Percentiles rank a stretch among this genome's conserved stretches.
Conservation (phyloP, 2,797 vertebrate species). For the Lutjanus campechanus region DNA sequence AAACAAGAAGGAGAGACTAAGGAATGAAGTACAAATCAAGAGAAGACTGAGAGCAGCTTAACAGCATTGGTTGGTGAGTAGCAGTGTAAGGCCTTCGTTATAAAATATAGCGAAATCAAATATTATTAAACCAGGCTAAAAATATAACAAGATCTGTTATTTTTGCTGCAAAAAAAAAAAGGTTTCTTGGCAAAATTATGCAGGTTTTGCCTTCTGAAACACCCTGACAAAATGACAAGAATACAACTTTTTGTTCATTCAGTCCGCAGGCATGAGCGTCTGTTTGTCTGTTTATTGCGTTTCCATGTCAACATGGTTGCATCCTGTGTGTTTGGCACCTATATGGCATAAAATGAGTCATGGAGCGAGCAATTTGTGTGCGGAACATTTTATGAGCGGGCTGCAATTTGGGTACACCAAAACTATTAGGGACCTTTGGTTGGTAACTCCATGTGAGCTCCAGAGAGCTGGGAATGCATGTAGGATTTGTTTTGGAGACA, state of each 20-base stretch:
- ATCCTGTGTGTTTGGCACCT: slow-evolving; percentile 73
- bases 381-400: slow-evolving; percentile 78
- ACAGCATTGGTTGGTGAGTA: slow-evolving; percentile 66
- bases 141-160: neutral
- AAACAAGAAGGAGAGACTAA: slow-evolving; percentile 11
- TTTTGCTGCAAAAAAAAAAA: neutral
- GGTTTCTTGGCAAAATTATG: neutral
- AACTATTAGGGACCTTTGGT: slow-evolving; percentile 69
- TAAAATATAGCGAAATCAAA: neutral
- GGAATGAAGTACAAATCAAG: slow-evolving; percentile 26
- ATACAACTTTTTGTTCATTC: neutral
- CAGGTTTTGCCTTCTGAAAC: slow-evolving; percentile 6
- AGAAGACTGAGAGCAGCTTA: slow-evolving; percentile 27
- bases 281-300: slow-evolving; percentile 73
- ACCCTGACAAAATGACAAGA: neutral
- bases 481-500: slow-evolving; percentile 8
- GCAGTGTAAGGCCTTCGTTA: neutral
- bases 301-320: slow-evolving; percentile 71
- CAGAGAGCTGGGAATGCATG: slow-evolving; percentile 23
- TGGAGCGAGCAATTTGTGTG: slow-evolving; percentile 73
- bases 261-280: neutral
- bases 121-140: neutral
- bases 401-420: slow-evolving; percentile 82
- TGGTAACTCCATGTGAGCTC: slow-evolving; percentile 51
- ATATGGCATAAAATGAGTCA: slow-evolving; percentile 75